Base-by-base conservation (phyloP, 2,797 vertebrate species). In the Tapirus indicus region DNA sequence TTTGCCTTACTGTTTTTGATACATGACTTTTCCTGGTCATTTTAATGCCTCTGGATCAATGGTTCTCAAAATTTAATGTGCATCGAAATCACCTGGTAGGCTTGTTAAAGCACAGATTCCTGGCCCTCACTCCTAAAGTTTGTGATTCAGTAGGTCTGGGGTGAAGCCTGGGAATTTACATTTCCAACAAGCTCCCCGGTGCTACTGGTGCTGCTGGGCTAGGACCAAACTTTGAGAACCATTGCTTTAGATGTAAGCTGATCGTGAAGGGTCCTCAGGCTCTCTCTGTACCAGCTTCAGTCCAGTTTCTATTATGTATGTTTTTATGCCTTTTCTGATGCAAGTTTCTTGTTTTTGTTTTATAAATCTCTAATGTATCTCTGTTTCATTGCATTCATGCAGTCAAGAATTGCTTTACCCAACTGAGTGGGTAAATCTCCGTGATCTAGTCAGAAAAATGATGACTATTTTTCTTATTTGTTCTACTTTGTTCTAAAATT, bases 241-340 rank as follows among this genome's bases (percentile, higher is more conserved):
- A 3, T 11, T 21, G 68, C 23, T 80, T 47, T 72, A 85, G 38
- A 29, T 58, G 17, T 35, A 1, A 1, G 18, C 38, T 60, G 13
- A 32, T 23, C 17, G 25, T 44, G 84, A 75, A 56, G 6, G 3
- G 32, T 58, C 9, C 21, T 16, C 78, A 54, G 77, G n/a, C 47
- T 85, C 49, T 88, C 35, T 49, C 4, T 35, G 8, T 52, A 21
- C 27, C 10, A 17, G 49, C 23, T 68, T 32, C 44, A 21, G 27
- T 56, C 32, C 32, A 49, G 64, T 80, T 92, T 78, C 58, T 16
- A 66, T 32, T 21, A 18, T 77, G n/a, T 41, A n/a, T 74, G 29
- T n/a, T 80, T 93, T 35, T 82, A 52, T 56, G 54, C 32, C 82
- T 74, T 90, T 87, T 96, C 79, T 83, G 64, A 90, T 74, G 27